Evolutionary conservation across 2,113 vertebrate species (phyloP), one percentile per base, ranked within the genome.

Genomic region (Cinclus mexicanus): DNA sequence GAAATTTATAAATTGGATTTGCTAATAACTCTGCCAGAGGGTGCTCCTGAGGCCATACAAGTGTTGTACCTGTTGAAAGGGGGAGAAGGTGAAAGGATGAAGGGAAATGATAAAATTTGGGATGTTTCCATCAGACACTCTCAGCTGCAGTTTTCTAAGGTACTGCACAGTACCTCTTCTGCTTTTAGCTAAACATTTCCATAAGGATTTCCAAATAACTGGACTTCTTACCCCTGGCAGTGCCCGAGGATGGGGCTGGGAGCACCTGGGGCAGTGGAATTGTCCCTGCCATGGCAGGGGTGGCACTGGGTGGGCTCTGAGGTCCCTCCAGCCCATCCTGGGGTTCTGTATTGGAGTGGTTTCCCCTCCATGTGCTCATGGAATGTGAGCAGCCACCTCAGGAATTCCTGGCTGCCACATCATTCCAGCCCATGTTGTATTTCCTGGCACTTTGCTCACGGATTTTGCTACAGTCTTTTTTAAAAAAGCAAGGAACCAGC

Each of bases 121-220:
- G 23, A 33, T 21, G 22, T 42, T 74, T 35, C 5, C 29, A 47
- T 42, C 63, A n/a, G 2, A 21, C 46, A 8, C 6, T 4, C 24
- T 49, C 41, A 24, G 3, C 55, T 50, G 31, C 56, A 28, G 20
- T 46, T 89, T 37, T 13, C 56, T 9, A 2, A n/a, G 31, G 25
- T 24, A 2, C 39, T 33, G 0, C 28, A 3, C 2, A 0, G 1
- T 37, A 37, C 35, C 35, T 37, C 8, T 29, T 35, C 28, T 57
- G 42, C 39, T 78, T 44, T 37, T 4, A 21, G 44, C 0, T 79
- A 35, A 71, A 28, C 3, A 0, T 53, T 75, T 28, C 57, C 35
- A 2, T 5, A 10, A 53, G 19, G 33, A 15, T 13, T 63, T 28
- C 37, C 57, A 35, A 35, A 29, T 28, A 46, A 6, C 35, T 86